Evolutionary conservation across 2,888 invertebrate species (phyloP), one percentile per base, ranked within the genome.

Genomic region (Lepidocyrtinus sp.): DNA sequence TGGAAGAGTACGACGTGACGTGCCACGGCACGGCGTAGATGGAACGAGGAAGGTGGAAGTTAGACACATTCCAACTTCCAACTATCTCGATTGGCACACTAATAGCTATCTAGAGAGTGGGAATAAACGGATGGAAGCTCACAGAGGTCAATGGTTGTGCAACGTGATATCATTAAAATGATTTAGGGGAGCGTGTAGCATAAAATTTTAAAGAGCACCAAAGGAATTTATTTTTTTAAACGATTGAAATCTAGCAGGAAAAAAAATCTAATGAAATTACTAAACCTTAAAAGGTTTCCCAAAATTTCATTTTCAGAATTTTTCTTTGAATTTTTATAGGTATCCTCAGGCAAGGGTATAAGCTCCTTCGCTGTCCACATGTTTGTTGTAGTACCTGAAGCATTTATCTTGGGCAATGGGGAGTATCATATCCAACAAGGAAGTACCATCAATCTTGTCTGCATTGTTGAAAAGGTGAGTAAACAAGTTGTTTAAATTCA

Each of bases 361-460:
- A 88, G 88, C 45, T 88, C 89, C 24, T 89, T 89, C 80, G 87
- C 88, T 74, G 89, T 88, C 84, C 88, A 88, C 84, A 86, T 89
- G 77, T 87, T 88, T 77, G 88, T 89, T 17, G 88, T 89, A 59
- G 88, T 89, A 12, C 89, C 89, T 1, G 88, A 88, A 45, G 89
- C 89, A 27, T 88, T 88, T 82, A 89, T 89, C 74, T 85, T 89
- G 65, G 89, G 89, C 65, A 89, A 88, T 69, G 88, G 88, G 19
- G 89, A 89, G 84, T 89, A 89, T 85, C 89, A 89, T 85, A 89
- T 89, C 55, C 89, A 89, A 55, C 72, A 78, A 89, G 72, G 89
- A 63, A 88, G 89, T 85, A 88, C 89, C 76, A 89, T 89, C 85
- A 89, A 88, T 81, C 88, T 89, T 26, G 88, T 88, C 81, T 89